Evolutionary conservation across 2,797 vertebrate genomes (phyloP), one percentile per base, ranked within the genome.

Genomic region (Argentina silus): DNA sequence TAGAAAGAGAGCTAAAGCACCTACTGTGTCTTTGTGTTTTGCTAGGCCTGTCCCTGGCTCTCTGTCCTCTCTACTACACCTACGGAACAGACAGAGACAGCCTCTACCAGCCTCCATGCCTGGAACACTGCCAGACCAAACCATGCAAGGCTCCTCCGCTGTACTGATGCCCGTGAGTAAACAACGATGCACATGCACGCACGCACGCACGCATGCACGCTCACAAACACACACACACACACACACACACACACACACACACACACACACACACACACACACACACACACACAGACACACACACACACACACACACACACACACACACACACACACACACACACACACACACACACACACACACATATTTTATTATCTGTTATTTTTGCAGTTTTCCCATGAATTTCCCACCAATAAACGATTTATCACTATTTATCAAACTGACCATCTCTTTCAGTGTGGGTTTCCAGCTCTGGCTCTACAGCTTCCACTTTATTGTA

Each of bases 61-160:
- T 82, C 94, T 99, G 91, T 99, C 98, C 82, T 99, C 98, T 78
- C 89, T 99, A 86, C 93, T 99, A 88, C 98, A 99, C 93, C 96
- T 99, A 88, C 95, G 98, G 91, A 99, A 98, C 95, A 94, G 98
- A 95, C 98, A 97, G 92, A 94, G 97, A 94, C 98, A 99, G 92
- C 98, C 98, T 79, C 96, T 99, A 94, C 97, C 98, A 89, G 98
- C 97, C 90, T 99, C 98, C 86, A 99, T 99, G 97, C 95, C 98
- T 45, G 98, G 97, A 88, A 98, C 96, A 17, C 95, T 99, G 88
- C 97, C 98, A 81, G 98, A 99, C 90, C 97, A 96, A 0, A 97
- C 96, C 75, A 99, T 99, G 98, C 98, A 96, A 0, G 97, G 97
- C 90, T 99, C 97, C 83, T 99, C 98, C 0, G 97, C 98, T 60